Base-by-base conservation (phyloP, 2,888 invertebrate genomes). In the Linnaemya vulpina region DNA sequence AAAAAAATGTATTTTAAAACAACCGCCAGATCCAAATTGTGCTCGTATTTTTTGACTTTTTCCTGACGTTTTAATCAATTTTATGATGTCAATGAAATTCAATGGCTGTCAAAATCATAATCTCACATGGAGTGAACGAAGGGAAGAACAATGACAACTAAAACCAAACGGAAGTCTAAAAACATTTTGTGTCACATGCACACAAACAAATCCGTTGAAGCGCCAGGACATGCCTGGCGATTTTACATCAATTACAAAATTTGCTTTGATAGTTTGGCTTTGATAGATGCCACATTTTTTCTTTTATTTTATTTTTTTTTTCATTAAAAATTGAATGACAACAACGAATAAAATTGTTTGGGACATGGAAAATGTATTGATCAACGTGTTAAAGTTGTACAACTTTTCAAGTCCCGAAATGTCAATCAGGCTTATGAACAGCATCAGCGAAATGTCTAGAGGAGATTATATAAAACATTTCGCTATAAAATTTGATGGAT, bases 81-180 rank as follows among this genome's bases (percentile, higher is more conserved):
- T 74, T 58, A 79, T 71, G 79, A 53, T 67, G 75, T 70, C 79
- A 75, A 43, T 75, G 79, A 35, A 65, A 84, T 75, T 79, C 70
- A 79, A 79, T 75, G 65, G 58, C 83, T 84, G 75, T 79, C 79
- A 79, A 71, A 79, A 79, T 58, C 79, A 75, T 79, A 75, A 84
- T 68, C 79, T 63, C 55, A 68, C 55, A 70, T 43, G n/a, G 49
- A 74, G 20, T 46, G 65, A 17, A 71, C 15, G 8, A 53, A 63
- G 17, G 11, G 8, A 53, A 63, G 17, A 55, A 17, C 55, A 30
- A 68, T 40, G 49, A 46, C 49, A 58, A 20, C 3, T 73, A 55
- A 75, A 53, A 2, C 22, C 51, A 62, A 74, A 51, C 49, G 35
- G 30, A 11, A 7, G 30, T 25, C 1, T n/a, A 53, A 53, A 63